Conservation (phyloP, 2,797 vertebrate species). For the Hapalemur alaotrensis region DNA sequence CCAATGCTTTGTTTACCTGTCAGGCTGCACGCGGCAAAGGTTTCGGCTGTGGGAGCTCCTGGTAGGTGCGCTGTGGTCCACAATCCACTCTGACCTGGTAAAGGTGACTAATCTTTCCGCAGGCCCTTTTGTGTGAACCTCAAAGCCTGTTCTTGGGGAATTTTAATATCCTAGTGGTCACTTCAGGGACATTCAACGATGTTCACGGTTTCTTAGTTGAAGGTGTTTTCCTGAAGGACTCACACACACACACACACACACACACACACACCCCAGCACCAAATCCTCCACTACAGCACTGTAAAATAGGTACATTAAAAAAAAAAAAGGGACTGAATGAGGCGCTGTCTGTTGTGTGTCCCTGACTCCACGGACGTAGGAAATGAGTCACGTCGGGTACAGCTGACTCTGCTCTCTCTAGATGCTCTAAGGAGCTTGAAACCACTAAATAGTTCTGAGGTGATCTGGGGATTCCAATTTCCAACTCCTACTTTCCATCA, state of each 20-base stretch:
- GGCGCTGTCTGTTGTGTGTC: not conserved
- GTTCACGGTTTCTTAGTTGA: not conserved
- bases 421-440: not conserved
- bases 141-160: not conserved
- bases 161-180: too few species aligned
- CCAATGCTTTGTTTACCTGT: accelerated
- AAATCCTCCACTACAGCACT: not conserved
- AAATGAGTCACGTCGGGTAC: accelerated
- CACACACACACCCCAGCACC: not conserved
- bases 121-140: not conserved
- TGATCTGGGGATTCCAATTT: not conserved
- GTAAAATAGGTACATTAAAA: not conserved
- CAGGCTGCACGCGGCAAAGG: accelerated
- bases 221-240: not conserved
- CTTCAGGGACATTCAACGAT: accelerated
- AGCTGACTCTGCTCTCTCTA: accelerated
- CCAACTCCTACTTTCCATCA: not conserved
- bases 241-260: not conserved
- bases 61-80: accelerated
- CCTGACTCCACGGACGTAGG: accelerated
- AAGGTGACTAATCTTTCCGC: not conserved
- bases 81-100: not conserved
- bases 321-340: too few species aligned
- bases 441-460: not conserved
- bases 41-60: not conserved